Percentiles rank a stretch among this genome's conserved stretches.
phyloP scores from a whole-genome alignment of 1,140 invertebrate genomes.

The Trichogramma pretiosum region DNA sequence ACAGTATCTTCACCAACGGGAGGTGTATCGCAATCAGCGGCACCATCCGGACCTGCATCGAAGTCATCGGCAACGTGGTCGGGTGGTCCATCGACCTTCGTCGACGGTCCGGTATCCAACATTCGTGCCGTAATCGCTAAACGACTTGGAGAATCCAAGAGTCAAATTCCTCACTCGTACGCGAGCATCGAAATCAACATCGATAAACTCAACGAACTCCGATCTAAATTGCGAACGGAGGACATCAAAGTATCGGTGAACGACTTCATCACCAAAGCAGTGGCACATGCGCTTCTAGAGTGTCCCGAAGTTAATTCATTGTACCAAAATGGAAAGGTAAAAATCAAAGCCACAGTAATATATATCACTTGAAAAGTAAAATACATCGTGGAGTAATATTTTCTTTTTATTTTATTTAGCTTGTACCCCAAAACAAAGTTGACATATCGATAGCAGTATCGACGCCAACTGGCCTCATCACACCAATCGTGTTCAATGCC shows the following conservation, averaged over 20 bases:
- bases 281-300: constrained; percentile 77
- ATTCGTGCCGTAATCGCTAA: constrained; percentile 89
- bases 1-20: no score
- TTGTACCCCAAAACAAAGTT: constrained; percentile 59
- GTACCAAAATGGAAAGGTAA: constrained; percentile 36
- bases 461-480: constrained; percentile 90
- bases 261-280: constrained; percentile 95
- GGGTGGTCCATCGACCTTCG: constrained; percentile 44
- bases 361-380: neutral
- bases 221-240: constrained; percentile 63
- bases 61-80: neutral
- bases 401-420: constrained; percentile 37
- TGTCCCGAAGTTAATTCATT: constrained; percentile 82
- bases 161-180: constrained; percentile 94
- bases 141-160: constrained; percentile 82
- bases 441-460: constrained; percentile 95
- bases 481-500: constrained; percentile 93
- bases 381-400: no score
- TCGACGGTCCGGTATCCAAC: constrained; percentile 75
- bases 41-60: constrained; percentile 6
- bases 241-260: constrained; percentile 85
- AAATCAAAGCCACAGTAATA: constrained; percentile 1
- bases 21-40: no score
- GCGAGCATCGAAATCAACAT: constrained; percentile 77
- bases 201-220: constrained; percentile 48